Evolutionary conservation across 2,888 invertebrate species (phyloP).

Genomic region (Herminia tarsipennalis): DNA sequence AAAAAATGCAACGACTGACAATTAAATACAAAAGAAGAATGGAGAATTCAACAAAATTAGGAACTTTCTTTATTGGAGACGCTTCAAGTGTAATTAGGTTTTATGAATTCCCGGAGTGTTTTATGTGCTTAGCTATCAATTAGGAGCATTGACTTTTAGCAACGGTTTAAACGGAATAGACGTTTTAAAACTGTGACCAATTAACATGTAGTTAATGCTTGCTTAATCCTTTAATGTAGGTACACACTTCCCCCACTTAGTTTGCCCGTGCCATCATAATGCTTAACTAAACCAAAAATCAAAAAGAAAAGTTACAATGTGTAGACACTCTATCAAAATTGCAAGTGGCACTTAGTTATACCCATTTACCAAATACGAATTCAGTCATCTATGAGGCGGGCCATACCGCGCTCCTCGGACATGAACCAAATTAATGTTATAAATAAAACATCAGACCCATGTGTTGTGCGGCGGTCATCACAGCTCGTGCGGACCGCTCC

Average conservation of each 20-base stretch:
- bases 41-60: constrained; percentile 43
- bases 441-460: constrained; percentile 77
- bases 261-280: too few species aligned
- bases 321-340: too few species aligned
- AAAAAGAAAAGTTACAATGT: too few species aligned
- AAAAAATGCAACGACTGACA: constrained; percentile 77
- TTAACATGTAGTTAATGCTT: too few species aligned
- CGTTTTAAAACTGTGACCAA: too few species aligned
- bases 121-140: constrained; percentile 15
- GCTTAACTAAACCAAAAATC: too few species aligned
- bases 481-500: constrained; percentile 74
- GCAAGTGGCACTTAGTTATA: too few species aligned
- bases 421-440: constrained; percentile 67
- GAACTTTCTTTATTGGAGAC: constrained; percentile 42
- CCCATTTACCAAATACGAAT: constrained; percentile 16
- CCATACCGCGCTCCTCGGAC: constrained; percentile 38
- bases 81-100: constrained; percentile 41
- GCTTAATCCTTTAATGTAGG: too few species aligned
- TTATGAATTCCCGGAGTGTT: constrained; percentile 40
- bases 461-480: constrained; percentile 64
- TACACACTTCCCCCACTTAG: too few species aligned
- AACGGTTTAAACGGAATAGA: too few species aligned
- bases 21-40: constrained; percentile 58
- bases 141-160: too few species aligned
- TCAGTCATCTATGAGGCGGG: constrained; percentile 21